Evolutionary conservation across 2,797 vertebrate species (phyloP).

Genomic region (Siniperca obscura): DNA sequence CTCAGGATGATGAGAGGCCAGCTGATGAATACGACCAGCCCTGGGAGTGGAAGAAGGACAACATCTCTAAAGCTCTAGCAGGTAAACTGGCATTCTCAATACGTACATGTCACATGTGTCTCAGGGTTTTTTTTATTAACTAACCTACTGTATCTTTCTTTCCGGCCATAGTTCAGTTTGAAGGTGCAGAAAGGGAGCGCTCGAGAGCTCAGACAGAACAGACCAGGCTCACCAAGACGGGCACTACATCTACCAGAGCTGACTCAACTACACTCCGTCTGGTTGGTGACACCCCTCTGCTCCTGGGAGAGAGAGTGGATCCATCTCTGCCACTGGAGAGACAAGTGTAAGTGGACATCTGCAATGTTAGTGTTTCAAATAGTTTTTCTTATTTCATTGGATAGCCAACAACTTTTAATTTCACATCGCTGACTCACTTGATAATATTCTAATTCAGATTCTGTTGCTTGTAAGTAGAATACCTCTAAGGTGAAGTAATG

Average conservation of each 20-base stretch:
- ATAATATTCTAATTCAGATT: neutral
- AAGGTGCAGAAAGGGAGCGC: conserved; percentile 89
- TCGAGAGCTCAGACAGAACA: conserved; percentile 81
- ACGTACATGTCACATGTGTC: rapidly evolving
- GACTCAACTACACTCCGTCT: conserved; percentile 79
- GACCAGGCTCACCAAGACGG: conserved; percentile 71
- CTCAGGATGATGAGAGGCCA: conserved; percentile 90
- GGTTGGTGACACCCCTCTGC: conserved; percentile 77
- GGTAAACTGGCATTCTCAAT: conserved; percentile 74
- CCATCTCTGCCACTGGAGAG: conserved; percentile 89
- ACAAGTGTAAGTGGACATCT: conserved; percentile 87
- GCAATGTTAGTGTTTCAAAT: neutral
- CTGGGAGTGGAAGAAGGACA: conserved; percentile 96
- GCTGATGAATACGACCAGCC: conserved; percentile 94
- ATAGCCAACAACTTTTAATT: neutral
- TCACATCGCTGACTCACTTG: neutral
- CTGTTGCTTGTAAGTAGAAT: neutral
- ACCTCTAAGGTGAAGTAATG: neutral
- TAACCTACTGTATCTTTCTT: neutral
- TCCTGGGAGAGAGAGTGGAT: conserved; percentile 90
- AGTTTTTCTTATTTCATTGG: neutral
- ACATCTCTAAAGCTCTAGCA: conserved; percentile 92
- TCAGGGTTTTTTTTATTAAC: too few relatives aligned
- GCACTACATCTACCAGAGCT: conserved; percentile 54
- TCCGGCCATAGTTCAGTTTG: conserved; percentile 90